Base-by-base conservation (phyloP, 2,888 invertebrate species). In the Linyphia triangularis region DNA sequence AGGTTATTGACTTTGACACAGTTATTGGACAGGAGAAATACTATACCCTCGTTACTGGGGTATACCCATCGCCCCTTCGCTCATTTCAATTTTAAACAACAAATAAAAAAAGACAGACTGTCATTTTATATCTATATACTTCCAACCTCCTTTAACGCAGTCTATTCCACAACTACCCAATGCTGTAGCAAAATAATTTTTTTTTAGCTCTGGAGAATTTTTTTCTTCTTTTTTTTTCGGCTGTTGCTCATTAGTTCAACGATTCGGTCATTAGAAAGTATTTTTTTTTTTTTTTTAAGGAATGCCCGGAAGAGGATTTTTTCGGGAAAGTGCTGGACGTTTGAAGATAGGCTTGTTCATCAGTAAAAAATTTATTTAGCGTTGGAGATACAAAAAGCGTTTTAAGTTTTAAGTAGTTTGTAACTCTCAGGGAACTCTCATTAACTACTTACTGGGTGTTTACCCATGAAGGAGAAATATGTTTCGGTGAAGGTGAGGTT, bases 391-490 rank as follows among this genome's bases (percentile, higher is more conserved):
- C 37, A 77, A 37, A 77, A 77, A 63, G 61, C 26, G 77, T 77
- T 77, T 51, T 77, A 77, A 77, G 77, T 77, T 77, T 77, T 77
- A 77, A 77, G 63, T 63, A 77, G 77, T 61, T 77, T 77, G 77
- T 40, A 63, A 77, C 63, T 63, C 26, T 37, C n/a, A 22, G 10
- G 26, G 37, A 77, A 51, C 51, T 16, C n/a, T 63, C 77, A 37
- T 77, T 77, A 77, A 40, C 77, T 77, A 77, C 40, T 77, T 61
- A 77, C 33, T 57, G 26, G 2, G 30, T 73, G 57, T 33, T 59
- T 73, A 30, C 19, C 4, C 9, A 33, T 33, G n/a, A 13, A 22
- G 19, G 67, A 22, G 24, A 22, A n/a, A 57, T 16, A 57, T 6
- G 33, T 33, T 33, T 33, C 22, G 22, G 6, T 19, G 24, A 63